Conservation (phyloP, 2,888 invertebrate genomes). For the Charanyca ferruginea region DNA sequence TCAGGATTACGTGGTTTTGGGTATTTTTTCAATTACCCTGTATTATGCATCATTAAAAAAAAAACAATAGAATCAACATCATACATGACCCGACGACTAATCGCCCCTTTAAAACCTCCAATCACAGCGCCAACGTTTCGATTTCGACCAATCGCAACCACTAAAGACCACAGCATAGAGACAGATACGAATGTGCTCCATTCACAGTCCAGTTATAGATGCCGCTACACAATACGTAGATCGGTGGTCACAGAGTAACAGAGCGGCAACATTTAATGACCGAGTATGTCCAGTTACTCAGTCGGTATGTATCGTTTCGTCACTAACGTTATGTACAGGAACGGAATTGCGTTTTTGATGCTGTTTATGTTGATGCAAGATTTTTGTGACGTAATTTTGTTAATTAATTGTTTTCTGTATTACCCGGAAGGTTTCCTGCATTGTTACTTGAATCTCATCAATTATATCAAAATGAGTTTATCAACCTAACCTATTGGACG, state of each 20-base stretch:
- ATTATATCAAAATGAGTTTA: no score
- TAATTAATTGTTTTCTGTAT: slow-evolving; percentile 21
- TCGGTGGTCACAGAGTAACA: slow-evolving; percentile 84
- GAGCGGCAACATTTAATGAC: slow-evolving; percentile 90
- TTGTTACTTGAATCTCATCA: not conserved
- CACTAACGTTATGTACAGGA: slow-evolving; percentile 69
- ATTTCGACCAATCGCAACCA: slow-evolving; percentile 58
- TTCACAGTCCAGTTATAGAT: slow-evolving; percentile 89
- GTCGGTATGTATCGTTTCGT: slow-evolving; percentile 80
- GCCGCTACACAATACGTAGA: slow-evolving; percentile 87
- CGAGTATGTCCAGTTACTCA: slow-evolving; percentile 84
- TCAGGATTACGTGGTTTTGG: no score
- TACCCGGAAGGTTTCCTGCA: not conserved
- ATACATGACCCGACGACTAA: slow-evolving; percentile 9
- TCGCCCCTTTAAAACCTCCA: not conserved
- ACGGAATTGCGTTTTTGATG: slow-evolving; percentile 60
- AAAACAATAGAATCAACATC: not conserved
- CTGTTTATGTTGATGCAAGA: slow-evolving; percentile 51
- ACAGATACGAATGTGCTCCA: slow-evolving; percentile 88
- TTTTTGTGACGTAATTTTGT: slow-evolving; percentile 39
- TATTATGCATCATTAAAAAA: no score
- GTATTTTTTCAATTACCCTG: no score
- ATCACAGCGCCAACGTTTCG: not conserved
- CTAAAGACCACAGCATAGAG: slow-evolving; percentile 71
- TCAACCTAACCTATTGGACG: not conserved